phyloP scores from a whole-genome alignment of 2,888 invertebrate genomes.

The Aphrophora alni region DNA sequence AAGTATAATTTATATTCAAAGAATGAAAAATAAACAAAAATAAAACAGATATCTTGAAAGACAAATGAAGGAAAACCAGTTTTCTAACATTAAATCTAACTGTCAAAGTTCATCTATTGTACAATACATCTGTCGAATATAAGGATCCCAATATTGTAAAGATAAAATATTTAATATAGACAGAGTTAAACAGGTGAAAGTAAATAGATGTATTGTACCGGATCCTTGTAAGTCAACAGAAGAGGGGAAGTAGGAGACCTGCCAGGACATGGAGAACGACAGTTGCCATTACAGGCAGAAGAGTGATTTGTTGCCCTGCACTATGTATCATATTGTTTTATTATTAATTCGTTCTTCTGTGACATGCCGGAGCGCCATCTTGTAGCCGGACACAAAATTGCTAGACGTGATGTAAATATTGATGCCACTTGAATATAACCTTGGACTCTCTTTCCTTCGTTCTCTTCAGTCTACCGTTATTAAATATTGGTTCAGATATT shows the following conservation, averaged over 20 bases:
- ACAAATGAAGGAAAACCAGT: no score
- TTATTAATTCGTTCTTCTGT: slow-evolving; percentile 36
- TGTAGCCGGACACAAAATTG: slow-evolving; percentile 38
- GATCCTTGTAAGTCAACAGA: not conserved
- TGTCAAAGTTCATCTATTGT: no score
- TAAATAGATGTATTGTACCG: not conserved
- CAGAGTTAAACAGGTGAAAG: not conserved
- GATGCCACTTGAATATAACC: slow-evolving; percentile 6
- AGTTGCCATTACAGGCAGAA: not conserved
- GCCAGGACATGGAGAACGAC: not conserved
- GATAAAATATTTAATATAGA: not conserved
- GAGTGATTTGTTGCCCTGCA: slow-evolving; percentile 32
- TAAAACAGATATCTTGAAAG: no score
- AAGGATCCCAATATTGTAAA: no score
- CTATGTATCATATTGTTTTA: slow-evolving; percentile 36
- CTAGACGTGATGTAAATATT: slow-evolving; percentile 35
- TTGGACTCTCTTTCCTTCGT: not conserved
- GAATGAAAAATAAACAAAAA: no score
- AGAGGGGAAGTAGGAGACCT: slow-evolving; percentile 3
- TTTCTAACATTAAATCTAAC: no score
- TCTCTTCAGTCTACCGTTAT: not conserved
- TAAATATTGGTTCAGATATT: slow-evolving; percentile 6
- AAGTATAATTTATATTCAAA: no score
- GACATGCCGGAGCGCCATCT: slow-evolving; percentile 35
- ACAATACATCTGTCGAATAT: no score